Evolutionary conservation across 1,140 invertebrate genomes (phyloP).

Genomic region (Zeugodacus cucurbitae): DNA sequence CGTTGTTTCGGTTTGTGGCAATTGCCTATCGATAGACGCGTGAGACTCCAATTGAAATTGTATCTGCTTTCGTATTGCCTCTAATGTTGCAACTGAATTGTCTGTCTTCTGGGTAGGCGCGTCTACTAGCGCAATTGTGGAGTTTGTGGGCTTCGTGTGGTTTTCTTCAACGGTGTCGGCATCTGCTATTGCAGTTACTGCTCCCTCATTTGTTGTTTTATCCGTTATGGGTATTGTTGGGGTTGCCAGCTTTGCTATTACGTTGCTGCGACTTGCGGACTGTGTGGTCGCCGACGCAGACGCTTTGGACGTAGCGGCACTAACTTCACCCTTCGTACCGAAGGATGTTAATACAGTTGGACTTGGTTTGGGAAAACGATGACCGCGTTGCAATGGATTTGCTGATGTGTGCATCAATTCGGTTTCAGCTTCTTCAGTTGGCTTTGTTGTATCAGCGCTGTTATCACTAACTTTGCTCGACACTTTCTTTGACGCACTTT

Average conservation of each 20-base stretch:
- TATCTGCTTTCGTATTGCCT: slow-evolving; percentile 24
- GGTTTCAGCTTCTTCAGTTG: slow-evolving; percentile 12
- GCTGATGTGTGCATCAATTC: slow-evolving; percentile 44
- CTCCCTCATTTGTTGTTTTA: neutral
- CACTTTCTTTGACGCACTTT: neutral
- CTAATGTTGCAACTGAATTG: neutral
- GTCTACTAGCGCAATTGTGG: neutral
- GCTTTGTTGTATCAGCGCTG: neutral
- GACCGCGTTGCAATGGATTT: slow-evolving; percentile 43
- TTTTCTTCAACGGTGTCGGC: neutral
- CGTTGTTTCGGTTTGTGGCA: neutral
- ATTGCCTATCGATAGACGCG: neutral
- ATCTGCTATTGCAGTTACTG: neutral
- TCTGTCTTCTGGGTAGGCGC: neutral
- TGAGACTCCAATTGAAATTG: slow-evolving; percentile 42
- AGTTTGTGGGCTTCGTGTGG: slow-evolving; percentile 1
- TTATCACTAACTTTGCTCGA: neutral
- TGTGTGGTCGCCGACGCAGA: slow-evolving; percentile 30
- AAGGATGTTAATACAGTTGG: slow-evolving; percentile 10
- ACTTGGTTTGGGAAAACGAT: slow-evolving; percentile 48
- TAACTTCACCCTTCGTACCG: neutral
- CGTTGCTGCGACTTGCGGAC: neutral
- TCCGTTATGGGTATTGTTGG: neutral
- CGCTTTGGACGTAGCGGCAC: neutral
- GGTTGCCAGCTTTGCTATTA: neutral